Conservation (phyloP, 2,888 invertebrate genomes). For the Trachelus stipa region DNA sequence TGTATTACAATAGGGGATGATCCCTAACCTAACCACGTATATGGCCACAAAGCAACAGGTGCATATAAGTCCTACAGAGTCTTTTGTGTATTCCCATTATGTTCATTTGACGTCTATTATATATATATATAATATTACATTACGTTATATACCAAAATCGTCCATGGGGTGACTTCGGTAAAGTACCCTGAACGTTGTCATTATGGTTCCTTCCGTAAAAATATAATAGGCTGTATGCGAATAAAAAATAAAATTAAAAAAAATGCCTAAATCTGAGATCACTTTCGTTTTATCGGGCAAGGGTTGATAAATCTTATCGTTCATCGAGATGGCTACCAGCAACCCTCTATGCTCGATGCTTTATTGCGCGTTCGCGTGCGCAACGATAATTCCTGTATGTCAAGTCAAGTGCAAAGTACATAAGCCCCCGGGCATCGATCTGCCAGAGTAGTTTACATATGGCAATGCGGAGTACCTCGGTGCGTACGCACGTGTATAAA, state of each 20-base stretch:
- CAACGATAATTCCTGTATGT: background rate
- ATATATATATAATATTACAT: too few species aligned
- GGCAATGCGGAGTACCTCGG: background rate
- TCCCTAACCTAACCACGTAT: slow-evolving; percentile 3
- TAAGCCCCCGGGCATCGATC: background rate
- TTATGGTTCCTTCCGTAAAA: background rate
- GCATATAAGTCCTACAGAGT: slow-evolving; percentile 1
- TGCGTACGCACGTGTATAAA: background rate
- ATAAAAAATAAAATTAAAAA: background rate
- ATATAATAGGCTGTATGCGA: background rate
- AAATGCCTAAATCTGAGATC: background rate
- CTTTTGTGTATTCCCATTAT: background rate
- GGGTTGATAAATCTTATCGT: background rate
- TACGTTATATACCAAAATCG: background rate
- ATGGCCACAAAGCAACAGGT: slow-evolving; percentile 1
- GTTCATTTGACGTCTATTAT: background rate
- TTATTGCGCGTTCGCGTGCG: background rate
- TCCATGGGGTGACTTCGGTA: background rate
- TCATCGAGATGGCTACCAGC: background rate
- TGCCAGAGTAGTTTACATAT: background rate
- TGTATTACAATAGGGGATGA: background rate
- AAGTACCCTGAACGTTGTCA: background rate
- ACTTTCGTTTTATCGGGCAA: background rate
- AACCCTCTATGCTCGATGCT: background rate
- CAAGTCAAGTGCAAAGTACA: background rate